A percentile compares a stretch with the other conserved stretches of the same genome.
These are phyloP conservation scores for Oenanthe melanoleuca DNA, from an alignment of 2,113 vertebrate genomes.

Conservation along the genomic window DNA sequence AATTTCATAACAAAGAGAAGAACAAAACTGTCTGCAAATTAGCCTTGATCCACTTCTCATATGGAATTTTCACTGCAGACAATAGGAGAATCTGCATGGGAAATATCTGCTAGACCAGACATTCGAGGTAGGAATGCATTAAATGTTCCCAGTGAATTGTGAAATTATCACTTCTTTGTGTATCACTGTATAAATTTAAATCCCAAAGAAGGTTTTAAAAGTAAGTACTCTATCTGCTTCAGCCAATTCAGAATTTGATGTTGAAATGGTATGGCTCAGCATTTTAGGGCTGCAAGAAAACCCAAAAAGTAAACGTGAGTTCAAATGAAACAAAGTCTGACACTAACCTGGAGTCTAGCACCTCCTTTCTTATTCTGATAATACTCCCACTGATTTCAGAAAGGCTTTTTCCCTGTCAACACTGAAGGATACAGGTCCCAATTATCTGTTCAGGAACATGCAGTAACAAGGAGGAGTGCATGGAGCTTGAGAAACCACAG, in stretches of 20 bases:
- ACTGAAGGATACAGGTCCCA: neutral
- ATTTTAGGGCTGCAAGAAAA: neutral
- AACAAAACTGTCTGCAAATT: conserved; percentile 52
- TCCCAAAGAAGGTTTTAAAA: neutral
- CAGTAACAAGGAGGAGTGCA: neutral
- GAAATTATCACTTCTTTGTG: neutral
- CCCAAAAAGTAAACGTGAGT: neutral
- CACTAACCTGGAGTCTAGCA: neutral
- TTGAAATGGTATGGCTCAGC: neutral
- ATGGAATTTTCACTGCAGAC: conserved; percentile 31
- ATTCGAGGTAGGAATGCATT: neutral
- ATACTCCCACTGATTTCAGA: neutral
- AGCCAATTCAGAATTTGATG: neutral
- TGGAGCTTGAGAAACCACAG: conserved; percentile 1
- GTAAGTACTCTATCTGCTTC: neutral
- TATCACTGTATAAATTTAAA: neutral
- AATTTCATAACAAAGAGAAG: conserved; percentile 47
- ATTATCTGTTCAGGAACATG: neutral
- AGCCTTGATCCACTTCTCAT: conserved; percentile 42
- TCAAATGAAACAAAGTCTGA: neutral
- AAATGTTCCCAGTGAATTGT: neutral
- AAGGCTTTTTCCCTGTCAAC: neutral
- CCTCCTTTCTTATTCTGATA: neutral
- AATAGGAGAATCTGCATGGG: conserved; percentile 16
- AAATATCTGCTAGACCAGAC: conserved; percentile 26